phyloP scores from a whole-genome alignment of 2,797 vertebrate genomes.

The Clamator glandarius region DNA sequence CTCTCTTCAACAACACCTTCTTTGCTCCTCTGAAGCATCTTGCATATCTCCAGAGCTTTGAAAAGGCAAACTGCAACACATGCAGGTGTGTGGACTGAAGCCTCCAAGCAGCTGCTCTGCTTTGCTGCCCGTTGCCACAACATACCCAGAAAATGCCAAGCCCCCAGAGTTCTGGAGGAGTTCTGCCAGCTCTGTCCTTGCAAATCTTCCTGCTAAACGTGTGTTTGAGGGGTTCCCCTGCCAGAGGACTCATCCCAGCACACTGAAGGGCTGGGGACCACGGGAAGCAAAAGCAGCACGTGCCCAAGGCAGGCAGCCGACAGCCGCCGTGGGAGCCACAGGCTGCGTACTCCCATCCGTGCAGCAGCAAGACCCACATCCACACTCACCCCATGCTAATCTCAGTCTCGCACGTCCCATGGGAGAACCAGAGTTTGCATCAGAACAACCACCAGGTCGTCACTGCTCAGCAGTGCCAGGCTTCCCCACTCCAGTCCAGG shows the following conservation, averaged over 20 bases:
- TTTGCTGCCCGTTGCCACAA: background rate
- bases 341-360: background rate
- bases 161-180: background rate
- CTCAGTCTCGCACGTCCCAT: fast-evolving
- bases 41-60: background rate
- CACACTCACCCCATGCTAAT: fast-evolving
- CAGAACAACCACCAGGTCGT: background rate
- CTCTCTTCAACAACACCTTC: background rate
- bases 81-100: fast-evolving
- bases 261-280: fast-evolving
- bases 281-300: background rate
- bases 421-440: fast-evolving
- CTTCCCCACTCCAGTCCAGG: background rate
- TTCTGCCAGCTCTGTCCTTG: background rate
- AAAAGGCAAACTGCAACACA: background rate
- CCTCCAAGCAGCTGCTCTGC: background rate
- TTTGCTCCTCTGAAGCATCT: background rate
- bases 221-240: background rate
- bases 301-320: too few species aligned
- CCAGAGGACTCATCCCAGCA: background rate
- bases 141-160: background rate
- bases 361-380: background rate
- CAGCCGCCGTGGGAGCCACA: fast-evolving
- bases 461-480: background rate
- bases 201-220: background rate